phyloP scores from a whole-genome alignment of 1,140 invertebrate genomes.

The Penaeus indicus region DNA sequence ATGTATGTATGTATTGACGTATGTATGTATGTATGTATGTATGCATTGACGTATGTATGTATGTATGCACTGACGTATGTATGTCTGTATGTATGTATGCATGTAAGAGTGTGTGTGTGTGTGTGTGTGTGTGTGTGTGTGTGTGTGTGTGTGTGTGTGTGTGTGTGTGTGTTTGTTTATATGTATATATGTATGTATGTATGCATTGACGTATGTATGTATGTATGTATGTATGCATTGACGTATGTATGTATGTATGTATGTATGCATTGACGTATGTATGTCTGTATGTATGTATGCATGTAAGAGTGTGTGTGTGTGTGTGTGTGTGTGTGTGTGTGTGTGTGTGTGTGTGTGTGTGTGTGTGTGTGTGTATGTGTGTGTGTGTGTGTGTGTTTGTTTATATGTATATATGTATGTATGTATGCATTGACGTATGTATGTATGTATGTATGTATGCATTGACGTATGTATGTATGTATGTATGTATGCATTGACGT shows the following conservation, averaged over 20 bases:
- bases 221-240: neutral
- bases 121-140: no score
- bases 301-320: neutral
- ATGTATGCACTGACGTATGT: neutral
- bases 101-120: slow-evolving; percentile 1
- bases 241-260: slow-evolving; percentile 12
- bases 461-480: neutral
- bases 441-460: slow-evolving; percentile 11
- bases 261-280: neutral
- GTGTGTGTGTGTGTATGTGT: no score
- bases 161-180: slow-evolving; percentile 1
- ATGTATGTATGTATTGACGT: no score
- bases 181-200: slow-evolving; percentile 11
- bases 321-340: no score
- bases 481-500: neutral
- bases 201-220: neutral
- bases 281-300: slow-evolving; percentile 4
- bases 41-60: neutral
- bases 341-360: no score
- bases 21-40: slow-evolving; percentile 11
- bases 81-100: slow-evolving; percentile 5
- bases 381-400: slow-evolving; percentile 5
- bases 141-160: no score
- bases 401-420: slow-evolving; percentile 5
- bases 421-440: neutral